Conservation (phyloP, 2,113 vertebrate genomes). For the Sula dactylatra region DNA sequence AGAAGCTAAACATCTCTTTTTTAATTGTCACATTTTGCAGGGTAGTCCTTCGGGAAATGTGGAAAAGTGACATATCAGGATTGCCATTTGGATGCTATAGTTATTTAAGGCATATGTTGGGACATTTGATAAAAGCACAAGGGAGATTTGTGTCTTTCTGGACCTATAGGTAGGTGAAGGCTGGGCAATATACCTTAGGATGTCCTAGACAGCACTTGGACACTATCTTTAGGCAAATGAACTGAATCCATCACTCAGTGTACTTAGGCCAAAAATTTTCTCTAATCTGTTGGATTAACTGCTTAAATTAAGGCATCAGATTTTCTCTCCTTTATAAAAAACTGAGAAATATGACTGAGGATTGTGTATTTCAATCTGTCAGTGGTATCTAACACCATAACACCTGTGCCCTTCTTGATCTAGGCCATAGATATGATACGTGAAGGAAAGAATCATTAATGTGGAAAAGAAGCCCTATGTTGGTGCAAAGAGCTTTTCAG, state of each 20-base stretch:
- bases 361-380: neutral
- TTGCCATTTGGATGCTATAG: neutral
- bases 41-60: neutral
- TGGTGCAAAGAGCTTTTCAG: neutral
- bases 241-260: neutral
- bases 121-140: neutral
- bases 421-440: rapidly evolving
- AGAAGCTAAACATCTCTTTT: neutral
- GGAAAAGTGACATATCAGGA: neutral
- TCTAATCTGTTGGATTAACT: neutral
- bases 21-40: neutral
- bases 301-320: neutral
- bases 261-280: neutral
- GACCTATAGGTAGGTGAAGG: neutral
- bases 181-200: neutral
- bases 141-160: neutral
- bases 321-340: neutral
- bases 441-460: neutral
- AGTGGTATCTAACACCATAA: neutral
- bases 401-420: neutral
- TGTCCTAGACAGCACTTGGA: neutral
- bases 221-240: neutral
- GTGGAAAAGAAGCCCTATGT: neutral
- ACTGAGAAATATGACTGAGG: neutral
- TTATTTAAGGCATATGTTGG: neutral